phyloP scores from a whole-genome alignment of 2,888 invertebrate species.

The Drosophila crucigera region DNA sequence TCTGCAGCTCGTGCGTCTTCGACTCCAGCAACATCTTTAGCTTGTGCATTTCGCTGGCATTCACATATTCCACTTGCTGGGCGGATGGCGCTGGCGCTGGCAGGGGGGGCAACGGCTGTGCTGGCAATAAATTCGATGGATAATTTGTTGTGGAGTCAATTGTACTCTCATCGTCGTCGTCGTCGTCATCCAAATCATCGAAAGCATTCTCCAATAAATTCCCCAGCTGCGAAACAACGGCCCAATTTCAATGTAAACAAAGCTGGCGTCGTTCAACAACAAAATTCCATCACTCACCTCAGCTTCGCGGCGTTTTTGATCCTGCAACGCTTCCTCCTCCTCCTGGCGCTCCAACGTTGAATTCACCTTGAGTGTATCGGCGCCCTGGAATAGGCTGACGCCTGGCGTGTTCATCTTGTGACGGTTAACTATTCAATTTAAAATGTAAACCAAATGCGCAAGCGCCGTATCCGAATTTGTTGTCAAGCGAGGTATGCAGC shows the following conservation, averaged over 20 bases:
- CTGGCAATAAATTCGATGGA: slow-evolving; percentile 68
- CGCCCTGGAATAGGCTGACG: slow-evolving; percentile 90
- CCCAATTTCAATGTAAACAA: background rate
- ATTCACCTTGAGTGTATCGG: slow-evolving; percentile 88
- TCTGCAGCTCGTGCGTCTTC: slow-evolving; percentile 85
- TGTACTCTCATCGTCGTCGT: slow-evolving; percentile 89
- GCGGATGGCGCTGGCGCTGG: slow-evolving; percentile 17
- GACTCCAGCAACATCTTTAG: slow-evolving; percentile 85
- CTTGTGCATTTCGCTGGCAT: slow-evolving; percentile 68
- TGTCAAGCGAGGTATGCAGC: slow-evolving; percentile 22
- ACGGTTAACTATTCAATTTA: slow-evolving; percentile 34
- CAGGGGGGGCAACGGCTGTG: slow-evolving; percentile 23
- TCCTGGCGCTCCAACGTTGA: slow-evolving; percentile 88
- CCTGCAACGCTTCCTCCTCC: slow-evolving; percentile 90
- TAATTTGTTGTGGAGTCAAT: slow-evolving; percentile 87
- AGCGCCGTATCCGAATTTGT: slow-evolving; percentile 37
- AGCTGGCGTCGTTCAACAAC: background rate
- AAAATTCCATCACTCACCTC: slow-evolving; percentile 86
- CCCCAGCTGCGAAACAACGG: slow-evolving; percentile 86
- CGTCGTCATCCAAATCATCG: slow-evolving; percentile 90
- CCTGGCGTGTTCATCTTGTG: slow-evolving; percentile 88
- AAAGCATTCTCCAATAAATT: slow-evolving; percentile 89
- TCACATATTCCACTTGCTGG: slow-evolving; percentile 16
- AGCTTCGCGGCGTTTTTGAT: slow-evolving; percentile 88
- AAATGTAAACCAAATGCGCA: slow-evolving; percentile 55